Evolutionary conservation across 2,113 vertebrate genomes (phyloP), one percentile per base, ranked within the genome.

Genomic region (Empidonax traillii): DNA sequence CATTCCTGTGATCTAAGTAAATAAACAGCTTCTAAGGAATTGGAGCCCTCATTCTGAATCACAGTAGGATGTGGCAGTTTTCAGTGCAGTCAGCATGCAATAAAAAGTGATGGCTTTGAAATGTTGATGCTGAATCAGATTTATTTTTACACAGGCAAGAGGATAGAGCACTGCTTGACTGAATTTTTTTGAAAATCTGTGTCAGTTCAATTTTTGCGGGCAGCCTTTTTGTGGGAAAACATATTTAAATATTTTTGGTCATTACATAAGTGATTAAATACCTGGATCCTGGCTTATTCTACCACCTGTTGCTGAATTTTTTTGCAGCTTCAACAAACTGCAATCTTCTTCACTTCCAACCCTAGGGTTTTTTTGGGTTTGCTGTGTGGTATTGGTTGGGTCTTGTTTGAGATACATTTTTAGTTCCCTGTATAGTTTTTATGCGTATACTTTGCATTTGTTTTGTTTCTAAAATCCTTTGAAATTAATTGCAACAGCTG

Each of bases 51-150:
- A 56, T 71, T 85, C 43, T 72, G 78, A 95, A 83, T 56, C 4
- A 28, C 53, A 68, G 75, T 65, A 51, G 51, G 72, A 52, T 86
- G 19, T 92, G 51, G 37, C 33, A 43, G 73, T 59, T 95, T 78
- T 81, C n/a, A 75, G 0, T 59, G 35, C 35, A 68, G 44, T 83
- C 62, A 74, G 65, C 5, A 33, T 82, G 41, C 25, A 87, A 10
- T 56, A 44, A 87, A 92, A 62, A 14, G 49, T 74, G 37, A 61
- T 89, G 31, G 73, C 82, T 96, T 87, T 92, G 79, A 95, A 96
- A 89, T 96, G 51, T 69, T 87, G 58, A 46, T 80, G 74, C 83
- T 47, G 22, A 90, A 76, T 85, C 72, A 89, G 94, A 93, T 75
- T 96, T 25, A 59, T 17, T 92, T 94, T 88, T 90, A 72, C 23